Evolutionary conservation across 2,797 vertebrate species (phyloP), one percentile per base, ranked within the genome.

Genomic region (Micrastur ruficollis): DNA sequence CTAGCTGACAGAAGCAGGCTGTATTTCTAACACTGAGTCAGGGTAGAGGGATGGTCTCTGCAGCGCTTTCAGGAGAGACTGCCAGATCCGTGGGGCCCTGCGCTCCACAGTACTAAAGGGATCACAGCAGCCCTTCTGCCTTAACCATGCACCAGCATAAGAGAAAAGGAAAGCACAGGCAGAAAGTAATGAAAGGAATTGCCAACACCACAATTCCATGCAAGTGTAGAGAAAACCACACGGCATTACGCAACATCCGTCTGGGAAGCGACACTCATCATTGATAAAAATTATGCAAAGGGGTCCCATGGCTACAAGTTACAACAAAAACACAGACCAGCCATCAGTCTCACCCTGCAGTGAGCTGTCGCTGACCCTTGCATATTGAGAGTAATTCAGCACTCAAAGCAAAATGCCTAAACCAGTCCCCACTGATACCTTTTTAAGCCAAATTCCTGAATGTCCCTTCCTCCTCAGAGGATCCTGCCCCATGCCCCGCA

Each of bases 261-360:
- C 85, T 78, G 65, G 92, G 75, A 90, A 96, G 75, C 5, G n/a
- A 68, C 75, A 78, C 31, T 90, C 68, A 50, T 83, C 94, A 95
- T 94, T 97, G 85, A 96, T 61, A 91, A 95, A 96, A 96, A 91
- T 68, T 59, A 90, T 95, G 82, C 90, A 52, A 61, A 94, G 12
- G 5, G 23, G 9, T 66, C 81, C 55, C 9, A 9, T 78, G 89
- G 38, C 67, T 42, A 1, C 11, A 14, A 42, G 67, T 16, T 74
- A 12, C 0, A 5, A 22, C 20, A 62, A 71, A 67, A 72, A 14
- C 32, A 9, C 62, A 52, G 76, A 26, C 14, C 76, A 80, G 65
- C 63, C 11, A 1, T 8, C 49, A 19, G 68, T 4, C 49, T 59
- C 42, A n/a, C 23, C 65, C 50, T 36, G 55, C 61, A 18, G 27